Conservation (phyloP, 2,888 invertebrate genomes). For the Sarcophaga variegata region DNA sequence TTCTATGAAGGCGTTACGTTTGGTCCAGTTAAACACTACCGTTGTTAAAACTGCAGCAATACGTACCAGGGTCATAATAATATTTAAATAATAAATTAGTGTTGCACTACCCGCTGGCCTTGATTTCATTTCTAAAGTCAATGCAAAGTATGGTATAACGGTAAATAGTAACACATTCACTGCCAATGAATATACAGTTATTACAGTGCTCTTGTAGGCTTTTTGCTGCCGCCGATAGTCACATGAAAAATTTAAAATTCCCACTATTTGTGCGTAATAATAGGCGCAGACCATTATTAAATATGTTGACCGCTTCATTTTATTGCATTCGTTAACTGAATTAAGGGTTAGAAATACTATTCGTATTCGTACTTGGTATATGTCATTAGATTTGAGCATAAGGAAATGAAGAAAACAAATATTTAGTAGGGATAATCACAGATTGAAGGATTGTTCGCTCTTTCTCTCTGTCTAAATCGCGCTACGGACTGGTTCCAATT, state of each 20-base stretch:
- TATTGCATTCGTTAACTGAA: neutral
- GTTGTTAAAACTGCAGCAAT: neutral
- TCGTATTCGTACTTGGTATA: neutral
- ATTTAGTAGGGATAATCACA: too few relatives aligned
- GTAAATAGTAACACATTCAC: neutral
- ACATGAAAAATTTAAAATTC: constrained; percentile 33
- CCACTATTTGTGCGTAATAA: constrained; percentile 34
- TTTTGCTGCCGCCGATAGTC: neutral
- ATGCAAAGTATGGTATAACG: neutral
- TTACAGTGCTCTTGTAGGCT: neutral
- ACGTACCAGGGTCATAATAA: neutral
- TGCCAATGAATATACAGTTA: constrained; percentile 12
- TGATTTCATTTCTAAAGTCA: neutral
- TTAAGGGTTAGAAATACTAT: neutral
- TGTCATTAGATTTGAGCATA: too few relatives aligned
- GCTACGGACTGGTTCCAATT: too few relatives aligned
- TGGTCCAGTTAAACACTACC: neutral
- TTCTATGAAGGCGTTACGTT: constrained; percentile 11
- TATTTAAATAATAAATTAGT: constrained; percentile 5
- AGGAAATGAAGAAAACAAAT: too few relatives aligned
- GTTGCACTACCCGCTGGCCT: constrained; percentile 1
- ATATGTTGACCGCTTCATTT: constrained; percentile 27
- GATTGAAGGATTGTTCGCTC: too few relatives aligned
- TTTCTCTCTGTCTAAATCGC: too few relatives aligned
- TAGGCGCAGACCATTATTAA: neutral